Evolutionary conservation across 2,888 invertebrate genomes (phyloP).

Genomic region (Pedicia rivosa): DNA sequence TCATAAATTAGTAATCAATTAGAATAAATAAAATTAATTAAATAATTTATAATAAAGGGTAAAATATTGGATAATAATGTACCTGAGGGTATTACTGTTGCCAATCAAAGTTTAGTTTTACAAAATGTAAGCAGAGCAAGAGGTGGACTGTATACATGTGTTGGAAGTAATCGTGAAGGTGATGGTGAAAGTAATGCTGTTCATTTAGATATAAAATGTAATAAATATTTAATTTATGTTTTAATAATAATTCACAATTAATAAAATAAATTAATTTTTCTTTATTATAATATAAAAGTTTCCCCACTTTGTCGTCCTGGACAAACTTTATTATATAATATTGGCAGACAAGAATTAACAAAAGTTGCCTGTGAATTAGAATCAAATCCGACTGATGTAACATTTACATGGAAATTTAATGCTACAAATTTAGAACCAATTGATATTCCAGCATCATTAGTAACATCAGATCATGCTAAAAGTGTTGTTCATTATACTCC

Average conservation of each 20-base stretch:
- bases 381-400: slow-evolving; percentile 52
- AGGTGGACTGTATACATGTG: slow-evolving; percentile 74
- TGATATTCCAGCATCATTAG: slow-evolving; percentile 46
- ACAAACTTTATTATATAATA: slow-evolving; percentile 51
- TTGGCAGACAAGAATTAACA: slow-evolving; percentile 52
- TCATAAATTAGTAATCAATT: no score
- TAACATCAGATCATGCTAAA: slow-evolving; percentile 42
- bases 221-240: slow-evolving; percentile 20
- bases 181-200: slow-evolving; percentile 77
- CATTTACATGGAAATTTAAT: slow-evolving; percentile 63
- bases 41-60: no score
- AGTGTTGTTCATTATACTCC: slow-evolving; percentile 54
- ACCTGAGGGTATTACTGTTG: slow-evolving; percentile 65
- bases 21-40: no score
- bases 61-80: slow-evolving; percentile 63
- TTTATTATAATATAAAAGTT: slow-evolving; percentile 32
- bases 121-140: slow-evolving; percentile 63
- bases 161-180: slow-evolving; percentile 76
- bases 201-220: slow-evolving; percentile 72
- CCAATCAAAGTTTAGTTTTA: slow-evolving; percentile 79
- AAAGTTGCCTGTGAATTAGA: slow-evolving; percentile 56
- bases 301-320: slow-evolving; percentile 54
- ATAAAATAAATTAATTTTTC: no score
- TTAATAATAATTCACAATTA: not conserved
- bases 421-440: slow-evolving; percentile 47